Evolutionary conservation across 64 coral and sea anemone species (phyloP).

Genomic region (Trachythela sp.): DNA sequence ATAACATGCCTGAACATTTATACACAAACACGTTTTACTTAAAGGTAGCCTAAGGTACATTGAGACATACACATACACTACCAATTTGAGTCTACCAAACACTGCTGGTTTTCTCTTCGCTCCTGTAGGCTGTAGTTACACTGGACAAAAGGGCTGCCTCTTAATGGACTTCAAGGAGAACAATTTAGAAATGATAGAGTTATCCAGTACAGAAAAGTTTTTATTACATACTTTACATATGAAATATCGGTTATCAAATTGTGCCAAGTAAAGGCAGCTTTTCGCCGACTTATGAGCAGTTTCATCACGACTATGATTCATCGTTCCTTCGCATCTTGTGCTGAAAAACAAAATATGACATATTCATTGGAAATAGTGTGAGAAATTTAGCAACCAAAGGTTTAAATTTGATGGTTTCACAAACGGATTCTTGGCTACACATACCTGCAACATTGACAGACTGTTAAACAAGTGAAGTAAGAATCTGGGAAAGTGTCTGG

Average conservation of each 20-base stretch:
- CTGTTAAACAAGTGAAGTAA: constrained; percentile 75
- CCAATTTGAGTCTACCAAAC: too few relatives aligned
- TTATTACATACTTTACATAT: constrained; percentile 68
- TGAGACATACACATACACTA: too few relatives aligned
- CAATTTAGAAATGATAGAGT: too few relatives aligned
- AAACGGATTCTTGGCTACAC: neutral
- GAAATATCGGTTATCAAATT: constrained; percentile 83
- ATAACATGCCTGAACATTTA: constrained; percentile 64
- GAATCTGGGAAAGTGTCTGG: constrained; percentile 80
- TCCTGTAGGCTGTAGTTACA: too few relatives aligned
- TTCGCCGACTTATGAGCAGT: constrained; percentile 36
- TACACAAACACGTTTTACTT: neutral
- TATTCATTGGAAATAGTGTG: neutral
- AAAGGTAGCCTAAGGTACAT: too few relatives aligned
- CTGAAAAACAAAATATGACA: constrained; percentile 18
- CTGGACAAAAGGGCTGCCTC: too few relatives aligned
- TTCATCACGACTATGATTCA: constrained; percentile 76
- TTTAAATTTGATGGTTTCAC: neutral
- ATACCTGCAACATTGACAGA: constrained; percentile 79
- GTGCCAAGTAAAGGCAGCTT: constrained; percentile 73
- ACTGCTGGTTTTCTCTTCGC: too few relatives aligned
- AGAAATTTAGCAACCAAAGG: neutral
- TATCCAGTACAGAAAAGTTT: too few relatives aligned
- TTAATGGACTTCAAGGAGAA: too few relatives aligned
- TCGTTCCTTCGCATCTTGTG: constrained; percentile 68